Percentiles rank a stretch among this genome's conserved stretches.
These are phyloP conservation scores for Augochlora pura DNA, from an alignment of 1,140 invertebrate genomes.

Conservation along the genomic window DNA sequence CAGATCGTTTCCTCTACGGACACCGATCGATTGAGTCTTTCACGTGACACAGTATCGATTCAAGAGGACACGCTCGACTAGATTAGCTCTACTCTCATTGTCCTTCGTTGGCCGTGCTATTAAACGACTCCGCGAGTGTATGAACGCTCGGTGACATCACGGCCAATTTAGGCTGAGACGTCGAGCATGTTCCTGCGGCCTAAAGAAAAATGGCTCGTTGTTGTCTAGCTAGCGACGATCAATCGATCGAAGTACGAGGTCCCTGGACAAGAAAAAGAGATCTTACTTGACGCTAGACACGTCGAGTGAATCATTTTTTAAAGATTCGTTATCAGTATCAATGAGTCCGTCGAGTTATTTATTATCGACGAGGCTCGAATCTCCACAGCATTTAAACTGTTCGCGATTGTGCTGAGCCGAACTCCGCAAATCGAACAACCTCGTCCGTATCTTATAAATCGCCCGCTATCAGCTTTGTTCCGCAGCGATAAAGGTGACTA, in stretches of 20 bases:
- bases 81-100: constrained; percentile 47
- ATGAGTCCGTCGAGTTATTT: too few relatives aligned
- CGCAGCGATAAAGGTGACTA: background rate
- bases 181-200: constrained; percentile 7
- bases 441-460: background rate
- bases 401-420: too few relatives aligned
- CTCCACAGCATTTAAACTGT: too few relatives aligned
- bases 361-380: too few relatives aligned
- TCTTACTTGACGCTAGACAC: too few relatives aligned
- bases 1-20: background rate
- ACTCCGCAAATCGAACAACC: background rate
- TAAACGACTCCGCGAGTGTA: constrained; percentile 38
- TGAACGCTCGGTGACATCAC: constrained; percentile 63
- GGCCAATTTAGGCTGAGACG: constrained; percentile 46
- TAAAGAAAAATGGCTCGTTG: constrained; percentile 33
- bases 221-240: too few relatives aligned
- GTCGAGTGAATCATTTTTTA: too few relatives aligned
- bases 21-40: background rate
- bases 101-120: constrained; percentile 57
- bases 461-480: background rate
- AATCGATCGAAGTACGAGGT: too few relatives aligned
- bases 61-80: constrained; percentile 47
- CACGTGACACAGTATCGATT: constrained; percentile 28
- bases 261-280: too few relatives aligned
- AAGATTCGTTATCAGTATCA: too few relatives aligned